phyloP scores from a whole-genome alignment of 1,140 invertebrate genomes.

The Paralvinella palmiformis region DNA sequence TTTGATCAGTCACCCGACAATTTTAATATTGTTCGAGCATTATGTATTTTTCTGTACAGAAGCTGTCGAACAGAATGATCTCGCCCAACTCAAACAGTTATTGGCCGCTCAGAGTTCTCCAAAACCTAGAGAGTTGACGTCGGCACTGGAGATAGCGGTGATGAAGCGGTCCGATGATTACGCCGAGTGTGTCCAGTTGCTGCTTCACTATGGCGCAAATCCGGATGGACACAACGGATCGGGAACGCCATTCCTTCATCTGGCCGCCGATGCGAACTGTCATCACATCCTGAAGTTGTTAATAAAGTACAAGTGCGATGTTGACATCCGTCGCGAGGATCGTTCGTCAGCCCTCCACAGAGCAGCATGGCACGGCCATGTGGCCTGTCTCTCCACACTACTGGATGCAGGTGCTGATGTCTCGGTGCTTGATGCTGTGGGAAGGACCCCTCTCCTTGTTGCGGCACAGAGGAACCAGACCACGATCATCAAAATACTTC shows the following conservation, averaged over 20 bases:
- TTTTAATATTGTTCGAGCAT: no score
- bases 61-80: not conserved
- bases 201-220: not conserved
- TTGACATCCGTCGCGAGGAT: not conserved
- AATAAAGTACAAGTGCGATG: not conserved
- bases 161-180: not conserved
- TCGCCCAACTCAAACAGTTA: not conserved
- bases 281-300: not conserved
- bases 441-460: not conserved
- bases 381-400: not conserved
- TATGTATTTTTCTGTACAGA: no score
- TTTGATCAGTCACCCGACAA: no score
- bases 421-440: not conserved
- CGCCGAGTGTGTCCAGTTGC: not conserved
- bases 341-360: not conserved
- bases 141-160: not conserved
- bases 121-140: not conserved
- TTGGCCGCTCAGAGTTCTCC: not conserved
- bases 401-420: not conserved
- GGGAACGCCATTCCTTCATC: not conserved
- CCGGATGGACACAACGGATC: not conserved
- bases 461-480: not conserved
- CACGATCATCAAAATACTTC: not conserved
- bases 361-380: not conserved
- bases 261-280: constrained; percentile 1